Conservation (phyloP, 2,888 invertebrate species). For the Drosophila ezoana region DNA sequence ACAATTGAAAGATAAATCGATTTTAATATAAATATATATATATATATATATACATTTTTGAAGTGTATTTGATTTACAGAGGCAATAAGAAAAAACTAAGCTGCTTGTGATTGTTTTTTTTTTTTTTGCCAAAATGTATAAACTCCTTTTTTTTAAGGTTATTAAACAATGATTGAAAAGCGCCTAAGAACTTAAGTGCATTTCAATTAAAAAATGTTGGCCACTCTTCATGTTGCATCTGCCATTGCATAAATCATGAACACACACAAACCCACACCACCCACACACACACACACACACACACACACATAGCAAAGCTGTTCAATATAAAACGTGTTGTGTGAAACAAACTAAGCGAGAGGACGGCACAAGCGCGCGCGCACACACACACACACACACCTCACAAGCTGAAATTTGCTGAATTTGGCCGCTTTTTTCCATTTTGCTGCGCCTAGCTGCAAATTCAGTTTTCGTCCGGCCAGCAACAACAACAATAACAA, state of each 20-base stretch:
- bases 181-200: constrained; percentile 71
- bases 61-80: no score
- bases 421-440: constrained; percentile 40
- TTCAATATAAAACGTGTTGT: constrained; percentile 75
- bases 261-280: constrained; percentile 9
- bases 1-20: no score
- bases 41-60: no score
- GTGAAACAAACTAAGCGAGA: constrained; percentile 49
- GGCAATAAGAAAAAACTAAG: no score
- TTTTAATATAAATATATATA: no score
- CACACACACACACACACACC: constrained; percentile 3
- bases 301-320: constrained; percentile 48
- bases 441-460: constrained; percentile 51
- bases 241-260: constrained; percentile 67
- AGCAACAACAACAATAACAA: constrained; percentile 16
- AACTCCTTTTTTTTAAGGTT: background rate
- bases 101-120: background rate
- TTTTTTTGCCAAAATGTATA: background rate
- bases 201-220: constrained; percentile 68
- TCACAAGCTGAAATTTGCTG: constrained; percentile 22
- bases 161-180: constrained; percentile 15
- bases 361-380: constrained; percentile 10
- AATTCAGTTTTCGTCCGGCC: constrained; percentile 51
- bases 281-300: background rate
- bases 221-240: constrained; percentile 30